Conservation (phyloP, 2,888 invertebrate species). For the Barypeithes pellucidus region DNA sequence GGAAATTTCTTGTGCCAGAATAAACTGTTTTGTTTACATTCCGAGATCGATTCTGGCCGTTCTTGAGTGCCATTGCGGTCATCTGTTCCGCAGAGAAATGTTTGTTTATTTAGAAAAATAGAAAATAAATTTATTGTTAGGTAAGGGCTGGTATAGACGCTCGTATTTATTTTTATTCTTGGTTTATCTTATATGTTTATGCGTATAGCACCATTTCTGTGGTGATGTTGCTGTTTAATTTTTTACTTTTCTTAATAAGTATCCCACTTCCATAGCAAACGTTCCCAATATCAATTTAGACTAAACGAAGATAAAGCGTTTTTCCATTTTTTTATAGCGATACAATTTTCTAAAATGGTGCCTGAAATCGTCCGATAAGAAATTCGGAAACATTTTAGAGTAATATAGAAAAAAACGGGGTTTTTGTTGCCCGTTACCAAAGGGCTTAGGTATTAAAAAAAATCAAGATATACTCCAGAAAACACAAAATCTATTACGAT, state of each 20-base stretch:
- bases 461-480: too few relatives aligned
- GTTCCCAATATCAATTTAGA: too few relatives aligned
- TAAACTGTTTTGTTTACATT: conserved; percentile 37
- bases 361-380: background rate
- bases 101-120: conserved; percentile 28
- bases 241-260: too few relatives aligned
- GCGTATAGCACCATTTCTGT: too few relatives aligned
- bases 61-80: conserved; percentile 29
- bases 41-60: conserved; percentile 30
- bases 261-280: too few relatives aligned
- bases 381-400: background rate
- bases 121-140: too few relatives aligned
- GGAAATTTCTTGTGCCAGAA: conserved; percentile 30
- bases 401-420: background rate
- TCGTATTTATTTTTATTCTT: too few relatives aligned
- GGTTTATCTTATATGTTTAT: too few relatives aligned
- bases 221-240: too few relatives aligned
- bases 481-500: background rate
- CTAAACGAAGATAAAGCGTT: background rate
- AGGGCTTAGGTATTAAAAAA: too few relatives aligned
- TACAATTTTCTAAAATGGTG: conserved; percentile 11
- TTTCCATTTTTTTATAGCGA: conserved; percentile 1
- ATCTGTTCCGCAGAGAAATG: conserved; percentile 19
- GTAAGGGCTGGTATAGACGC: too few relatives aligned
- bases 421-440: background rate